A percentile compares a stretch with the other conserved stretches of the same genome.
Evolutionary conservation across 2,113 vertebrate species (phyloP).

Genomic region (Antechinus stuartii): DNA sequence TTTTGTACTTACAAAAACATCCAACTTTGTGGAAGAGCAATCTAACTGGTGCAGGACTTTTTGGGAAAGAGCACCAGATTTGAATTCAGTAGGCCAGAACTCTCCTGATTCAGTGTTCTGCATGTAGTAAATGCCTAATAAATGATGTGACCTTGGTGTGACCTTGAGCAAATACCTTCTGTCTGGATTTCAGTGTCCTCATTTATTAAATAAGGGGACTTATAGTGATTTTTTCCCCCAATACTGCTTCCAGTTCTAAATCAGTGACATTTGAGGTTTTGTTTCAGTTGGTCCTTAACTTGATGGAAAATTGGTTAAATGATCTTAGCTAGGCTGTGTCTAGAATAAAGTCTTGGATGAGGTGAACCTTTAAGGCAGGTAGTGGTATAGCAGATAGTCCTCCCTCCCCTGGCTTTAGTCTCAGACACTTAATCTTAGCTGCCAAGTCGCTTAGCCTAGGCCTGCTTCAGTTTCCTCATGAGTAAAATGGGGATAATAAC

Average conservation of each 20-base stretch:
- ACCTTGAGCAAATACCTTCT: neutral
- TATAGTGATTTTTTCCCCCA: neutral
- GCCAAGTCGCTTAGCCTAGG: neutral
- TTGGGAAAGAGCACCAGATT: neutral
- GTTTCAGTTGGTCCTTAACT: neutral
- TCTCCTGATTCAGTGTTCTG: neutral
- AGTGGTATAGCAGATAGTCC: neutral
- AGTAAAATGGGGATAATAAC: neutral
- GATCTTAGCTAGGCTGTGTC: neutral
- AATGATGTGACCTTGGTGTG: neutral
- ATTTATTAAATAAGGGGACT: slow-evolving; percentile 10
- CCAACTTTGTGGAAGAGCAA: slow-evolving; percentile 28
- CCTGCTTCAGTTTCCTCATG: neutral
- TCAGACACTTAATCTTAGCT: neutral
- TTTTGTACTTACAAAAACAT: slow-evolving; percentile 33
- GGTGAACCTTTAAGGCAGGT: neutral
- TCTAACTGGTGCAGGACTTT: neutral
- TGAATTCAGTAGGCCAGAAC: neutral
- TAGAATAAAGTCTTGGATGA: neutral
- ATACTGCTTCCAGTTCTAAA: neutral
- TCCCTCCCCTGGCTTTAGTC: neutral
- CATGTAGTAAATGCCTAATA: neutral
- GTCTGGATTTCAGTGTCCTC: slow-evolving; percentile 31
- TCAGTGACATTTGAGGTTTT: neutral
- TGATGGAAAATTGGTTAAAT: neutral